Percentiles rank a stretch among this genome's conserved stretches.
Conservation (phyloP, 1,140 invertebrate species). For the Aphaenogaster ashmeadi region DNA sequence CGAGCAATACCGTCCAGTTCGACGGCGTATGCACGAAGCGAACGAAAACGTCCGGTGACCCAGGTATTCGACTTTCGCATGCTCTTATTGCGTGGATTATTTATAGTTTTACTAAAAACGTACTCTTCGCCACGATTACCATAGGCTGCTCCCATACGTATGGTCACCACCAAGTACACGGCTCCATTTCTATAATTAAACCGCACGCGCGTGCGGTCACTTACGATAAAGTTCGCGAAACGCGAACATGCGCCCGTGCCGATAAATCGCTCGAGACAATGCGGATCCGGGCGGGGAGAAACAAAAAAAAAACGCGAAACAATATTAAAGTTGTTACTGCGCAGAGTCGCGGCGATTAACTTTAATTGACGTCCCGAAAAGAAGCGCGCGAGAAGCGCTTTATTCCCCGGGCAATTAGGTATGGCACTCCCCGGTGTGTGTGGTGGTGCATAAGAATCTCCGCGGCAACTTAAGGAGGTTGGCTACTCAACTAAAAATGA, state of each 20-base stretch:
- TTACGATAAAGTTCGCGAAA: slow-evolving; percentile 64
- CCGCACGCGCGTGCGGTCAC: slow-evolving; percentile 29
- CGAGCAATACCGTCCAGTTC: slow-evolving; percentile 7
- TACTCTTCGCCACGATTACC: slow-evolving; percentile 73
- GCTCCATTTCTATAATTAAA: slow-evolving; percentile 77
- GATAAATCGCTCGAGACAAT: slow-evolving; percentile 35
- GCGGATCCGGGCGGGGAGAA: not conserved
- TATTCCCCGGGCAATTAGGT: slow-evolving; percentile 11
- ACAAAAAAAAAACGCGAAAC: not conserved
- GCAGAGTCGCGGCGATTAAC: not conserved
- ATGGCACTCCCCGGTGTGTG: not conserved
- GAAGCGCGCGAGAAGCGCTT: not conserved
- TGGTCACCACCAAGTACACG: slow-evolving; percentile 68
- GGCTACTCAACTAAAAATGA: too few species aligned
- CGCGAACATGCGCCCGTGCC: not conserved
- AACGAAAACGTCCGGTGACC: slow-evolving; percentile 71
- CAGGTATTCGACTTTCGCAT: slow-evolving; percentile 68
- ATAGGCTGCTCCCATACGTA: slow-evolving; percentile 68
- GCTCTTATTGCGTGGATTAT: slow-evolving; percentile 75
- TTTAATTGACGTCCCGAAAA: not conserved
- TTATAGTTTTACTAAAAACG: slow-evolving; percentile 78
- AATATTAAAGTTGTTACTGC: not conserved
- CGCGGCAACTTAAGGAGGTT: not conserved
- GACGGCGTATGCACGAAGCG: slow-evolving; percentile 25
- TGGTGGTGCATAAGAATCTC: not conserved